Conservation (phyloP, 2,888 invertebrate genomes). For the Leptinotarsa tumamoca region DNA sequence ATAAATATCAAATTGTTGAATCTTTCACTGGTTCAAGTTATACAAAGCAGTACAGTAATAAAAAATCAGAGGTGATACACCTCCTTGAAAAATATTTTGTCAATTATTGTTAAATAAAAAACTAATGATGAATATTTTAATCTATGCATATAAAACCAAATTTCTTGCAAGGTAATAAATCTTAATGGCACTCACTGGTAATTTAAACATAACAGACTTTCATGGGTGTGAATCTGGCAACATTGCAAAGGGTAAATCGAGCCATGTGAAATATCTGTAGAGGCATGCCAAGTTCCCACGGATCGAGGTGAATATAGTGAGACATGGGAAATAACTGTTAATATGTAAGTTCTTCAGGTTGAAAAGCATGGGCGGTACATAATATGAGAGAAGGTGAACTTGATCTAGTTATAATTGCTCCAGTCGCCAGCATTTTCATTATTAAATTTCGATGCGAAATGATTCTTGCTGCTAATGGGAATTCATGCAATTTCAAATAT, state of each 20-base stretch:
- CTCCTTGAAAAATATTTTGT: too few relatives aligned
- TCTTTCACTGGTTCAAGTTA: too few relatives aligned
- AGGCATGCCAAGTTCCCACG: conserved; percentile 53
- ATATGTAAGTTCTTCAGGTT: conserved; percentile 49
- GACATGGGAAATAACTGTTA: conserved; percentile 58
- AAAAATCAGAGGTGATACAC: too few relatives aligned
- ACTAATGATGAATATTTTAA: too few relatives aligned
- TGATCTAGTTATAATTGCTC: conserved; percentile 5
- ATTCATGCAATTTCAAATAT: too few relatives aligned
- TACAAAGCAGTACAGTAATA: too few relatives aligned
- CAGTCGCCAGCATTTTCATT: background rate
- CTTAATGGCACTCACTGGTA: background rate
- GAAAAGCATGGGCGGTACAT: conserved; percentile 36
- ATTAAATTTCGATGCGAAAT: background rate
- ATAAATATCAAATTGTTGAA: too few relatives aligned
- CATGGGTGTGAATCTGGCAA: conserved; percentile 23
- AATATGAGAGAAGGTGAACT: conserved; percentile 10
- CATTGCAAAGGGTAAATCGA: conserved; percentile 40
- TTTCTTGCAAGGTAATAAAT: too few relatives aligned
- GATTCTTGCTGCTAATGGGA: background rate
- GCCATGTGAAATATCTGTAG: conserved; percentile 52
- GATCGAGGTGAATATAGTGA: conserved; percentile 49
- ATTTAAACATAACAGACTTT: background rate
- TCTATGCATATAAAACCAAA: too few relatives aligned
- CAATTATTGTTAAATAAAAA: too few relatives aligned